A percentile compares a stretch with the other conserved stretches of the same genome.
Evolutionary conservation across 2,113 vertebrate species (phyloP).

Genomic region (Calypte anna): DNA sequence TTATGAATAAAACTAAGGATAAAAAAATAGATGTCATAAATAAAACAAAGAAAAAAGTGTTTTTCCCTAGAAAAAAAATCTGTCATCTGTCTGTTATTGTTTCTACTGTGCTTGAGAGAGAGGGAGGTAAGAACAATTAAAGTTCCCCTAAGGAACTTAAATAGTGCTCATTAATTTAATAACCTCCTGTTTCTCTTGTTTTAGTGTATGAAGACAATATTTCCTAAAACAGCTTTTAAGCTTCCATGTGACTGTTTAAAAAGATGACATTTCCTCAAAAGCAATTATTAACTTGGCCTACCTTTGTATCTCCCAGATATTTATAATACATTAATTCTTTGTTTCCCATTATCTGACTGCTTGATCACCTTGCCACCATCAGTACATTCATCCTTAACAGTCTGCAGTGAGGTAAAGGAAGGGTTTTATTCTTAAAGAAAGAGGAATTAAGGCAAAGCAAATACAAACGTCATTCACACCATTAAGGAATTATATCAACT

Average conservation of each 20-base stretch:
- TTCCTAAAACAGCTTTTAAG: background rate
- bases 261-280: background rate
- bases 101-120: background rate
- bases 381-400: background rate
- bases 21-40: background rate
- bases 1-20: background rate
- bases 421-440: background rate
- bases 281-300: fast-evolving
- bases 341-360: background rate
- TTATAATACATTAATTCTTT: background rate
- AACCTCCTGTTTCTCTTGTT: background rate
- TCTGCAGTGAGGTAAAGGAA: background rate
- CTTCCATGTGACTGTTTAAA: background rate
- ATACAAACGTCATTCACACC: background rate
- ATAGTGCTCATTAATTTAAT: background rate
- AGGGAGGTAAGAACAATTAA: background rate
- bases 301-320: background rate
- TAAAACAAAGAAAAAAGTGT: background rate
- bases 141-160: background rate
- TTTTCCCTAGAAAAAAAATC: background rate
- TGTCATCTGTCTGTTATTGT: background rate
- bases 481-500: background rate
- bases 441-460: background rate
- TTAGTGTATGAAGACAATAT: background rate
- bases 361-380: background rate